Base-by-base conservation (phyloP, 2,113 vertebrate species). In the Aegithalos caudatus region DNA sequence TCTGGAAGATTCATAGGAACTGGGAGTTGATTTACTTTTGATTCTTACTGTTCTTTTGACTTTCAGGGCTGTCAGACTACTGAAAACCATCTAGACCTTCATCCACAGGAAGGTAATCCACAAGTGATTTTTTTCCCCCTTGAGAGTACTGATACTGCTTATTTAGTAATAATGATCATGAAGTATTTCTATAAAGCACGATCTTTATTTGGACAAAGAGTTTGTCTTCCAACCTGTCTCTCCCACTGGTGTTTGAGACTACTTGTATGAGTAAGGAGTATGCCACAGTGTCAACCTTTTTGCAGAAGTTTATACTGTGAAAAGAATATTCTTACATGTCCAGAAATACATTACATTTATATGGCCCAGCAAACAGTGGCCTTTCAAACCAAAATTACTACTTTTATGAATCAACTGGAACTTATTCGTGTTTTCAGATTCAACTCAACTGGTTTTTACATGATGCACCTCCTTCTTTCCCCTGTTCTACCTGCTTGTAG, bases 1-100 rank as follows among this genome's bases (percentile, higher is more conserved):
- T 96, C 82, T 96, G 51, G 50, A 79, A 86, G 61, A 50, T 93
- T 97, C 33, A 9, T 79, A 78, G 71, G 60, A 95, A 83, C n/a
- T 56, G 21, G 37, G 60, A 50, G 11, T 23, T 58, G 24, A 17
- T 25, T 50, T 45, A 42, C 69, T 60, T 70, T 48, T n/a, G 6
- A 5, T 28, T 86, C 69, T 95, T 45, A 66, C 12, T 82, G 38
- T 90, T n/a, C 47, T 94, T 96, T 92, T 96, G 65, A 94, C 40
- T 95, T 97, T 81, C 53, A 93, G 73, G 45, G 22, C 48, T 71
- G 65, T 62, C 72, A 88, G 78, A 64, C 72, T 40, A 47, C 48
- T 4, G 3, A 79, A 84, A 94, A 77, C 13, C 5, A 23, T 25
- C 53, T 42, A 62, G 56, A 82, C 25, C 50, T 67, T 84, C 60